A percentile compares a stretch with the other conserved stretches of the same genome.
These are phyloP conservation scores for Cataglyphis albicans DNA, from an alignment of 2,888 invertebrate genomes.

Conservation along the genomic window DNA sequence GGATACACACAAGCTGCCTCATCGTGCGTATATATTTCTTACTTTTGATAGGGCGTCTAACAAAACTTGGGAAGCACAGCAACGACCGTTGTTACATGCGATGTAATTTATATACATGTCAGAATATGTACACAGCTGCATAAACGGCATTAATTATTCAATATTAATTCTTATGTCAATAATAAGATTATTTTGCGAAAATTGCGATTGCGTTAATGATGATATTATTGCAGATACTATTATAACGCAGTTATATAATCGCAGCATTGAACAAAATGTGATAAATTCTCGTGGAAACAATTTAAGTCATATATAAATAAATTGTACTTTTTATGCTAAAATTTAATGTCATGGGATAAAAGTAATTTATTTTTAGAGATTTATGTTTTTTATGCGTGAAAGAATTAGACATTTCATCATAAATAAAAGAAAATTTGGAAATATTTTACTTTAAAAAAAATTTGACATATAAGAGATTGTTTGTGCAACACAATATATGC, in stretches of 20 bases:
- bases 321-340: no score
- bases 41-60: neutral
- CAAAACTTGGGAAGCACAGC: slow-evolving; percentile 6
- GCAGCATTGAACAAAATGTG: neutral
- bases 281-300: neutral
- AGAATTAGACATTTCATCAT: no score
- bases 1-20: neutral
- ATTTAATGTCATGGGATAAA: no score
- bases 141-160: slow-evolving; percentile 7
- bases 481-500: no score
- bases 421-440: neutral
- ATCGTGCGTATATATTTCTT: neutral
- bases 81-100: neutral
- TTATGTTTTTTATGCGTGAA: no score
- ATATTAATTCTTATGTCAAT: neutral
- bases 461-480: neutral
- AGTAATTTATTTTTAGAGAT: no score
- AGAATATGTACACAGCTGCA: slow-evolving; percentile 34
- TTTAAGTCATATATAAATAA: neutral
- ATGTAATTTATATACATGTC: slow-evolving; percentile 23
- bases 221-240: neutral
- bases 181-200: neutral
- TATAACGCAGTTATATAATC: neutral
- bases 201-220: neutral
- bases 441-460: neutral